These are phyloP conservation scores for Tragelaphus eurycerus DNA, from an alignment of 2,797 vertebrate genomes.

Conservation along the genomic window DNA sequence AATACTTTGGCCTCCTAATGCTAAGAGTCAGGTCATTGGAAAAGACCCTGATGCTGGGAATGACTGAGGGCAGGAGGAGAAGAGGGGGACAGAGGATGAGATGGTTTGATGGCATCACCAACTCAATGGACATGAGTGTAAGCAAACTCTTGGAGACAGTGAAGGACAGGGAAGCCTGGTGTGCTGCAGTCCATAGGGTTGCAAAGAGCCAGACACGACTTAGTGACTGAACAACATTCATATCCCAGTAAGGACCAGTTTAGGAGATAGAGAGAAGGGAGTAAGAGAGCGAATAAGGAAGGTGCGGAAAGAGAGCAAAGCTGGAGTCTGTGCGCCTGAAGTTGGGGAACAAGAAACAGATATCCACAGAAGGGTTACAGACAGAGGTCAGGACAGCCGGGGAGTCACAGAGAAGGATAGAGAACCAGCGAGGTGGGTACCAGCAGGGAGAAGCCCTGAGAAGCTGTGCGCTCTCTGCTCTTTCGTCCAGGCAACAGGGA, in stretches of 20 bases:
- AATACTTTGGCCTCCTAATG: not conserved
- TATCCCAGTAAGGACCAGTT: not conserved
- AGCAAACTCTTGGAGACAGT: not conserved
- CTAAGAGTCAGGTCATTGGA: not conserved
- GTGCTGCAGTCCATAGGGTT: not conserved
- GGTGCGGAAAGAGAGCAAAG: not conserved
- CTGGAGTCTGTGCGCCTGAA: not conserved
- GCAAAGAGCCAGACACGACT: not conserved
- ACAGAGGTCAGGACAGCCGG: not conserved
- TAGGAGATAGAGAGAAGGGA: not conserved
- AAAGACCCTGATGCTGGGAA: not conserved
- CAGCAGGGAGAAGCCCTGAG: not conserved
- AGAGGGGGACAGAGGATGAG: not conserved
- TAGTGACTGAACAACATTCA: not conserved
- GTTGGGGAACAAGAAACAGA: not conserved
- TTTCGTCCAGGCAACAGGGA: not conserved
- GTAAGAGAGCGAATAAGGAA: not conserved
- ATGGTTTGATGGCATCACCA: not conserved
- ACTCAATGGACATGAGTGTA: not conserved
- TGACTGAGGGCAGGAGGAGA: not conserved
- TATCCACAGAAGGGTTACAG: not conserved
- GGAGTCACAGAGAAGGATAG: not conserved
- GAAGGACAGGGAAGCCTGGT: not conserved
- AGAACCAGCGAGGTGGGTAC: fast-evolving
- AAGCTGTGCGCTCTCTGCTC: not conserved